Evolutionary conservation across 2,888 invertebrate species (phyloP).

Genomic region (Apotomis betuletana): DNA sequence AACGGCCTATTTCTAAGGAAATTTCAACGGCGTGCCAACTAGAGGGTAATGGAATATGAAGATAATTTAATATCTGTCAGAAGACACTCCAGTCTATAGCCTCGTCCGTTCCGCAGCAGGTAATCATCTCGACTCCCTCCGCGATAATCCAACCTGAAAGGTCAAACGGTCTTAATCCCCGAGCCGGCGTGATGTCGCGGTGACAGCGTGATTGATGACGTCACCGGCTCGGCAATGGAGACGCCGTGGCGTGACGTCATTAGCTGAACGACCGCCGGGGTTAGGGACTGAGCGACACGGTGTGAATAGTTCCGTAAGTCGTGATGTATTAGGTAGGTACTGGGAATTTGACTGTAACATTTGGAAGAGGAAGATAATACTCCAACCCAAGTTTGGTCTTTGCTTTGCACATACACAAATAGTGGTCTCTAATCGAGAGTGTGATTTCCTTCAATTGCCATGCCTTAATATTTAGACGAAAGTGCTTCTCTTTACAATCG

Average conservation of each 20-base stretch:
- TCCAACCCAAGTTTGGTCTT: too few relatives aligned
- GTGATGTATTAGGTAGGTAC: background rate
- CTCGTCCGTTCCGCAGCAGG: constrained; percentile 7
- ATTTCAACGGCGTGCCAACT: background rate
- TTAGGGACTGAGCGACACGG: background rate
- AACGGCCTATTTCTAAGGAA: too few relatives aligned
- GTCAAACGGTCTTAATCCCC: constrained; percentile 39
- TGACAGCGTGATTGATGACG: constrained; percentile 38
- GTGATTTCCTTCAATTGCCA: too few relatives aligned
- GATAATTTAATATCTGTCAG: constrained; percentile 10
- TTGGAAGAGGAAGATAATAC: too few relatives aligned
- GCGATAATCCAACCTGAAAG: constrained; percentile 33
- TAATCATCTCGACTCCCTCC: constrained; percentile 10
- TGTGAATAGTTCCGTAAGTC: constrained; percentile 14
- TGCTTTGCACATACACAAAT: too few relatives aligned
- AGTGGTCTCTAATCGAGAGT: too few relatives aligned
- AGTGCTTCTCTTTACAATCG: too few relatives aligned
- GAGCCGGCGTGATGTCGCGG: constrained; percentile 25
- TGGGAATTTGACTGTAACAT: too few relatives aligned
- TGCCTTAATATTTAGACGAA: too few relatives aligned
- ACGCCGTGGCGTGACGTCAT: constrained; percentile 31
- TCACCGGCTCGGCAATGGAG: constrained; percentile 31
- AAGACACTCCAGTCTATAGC: constrained; percentile 13
- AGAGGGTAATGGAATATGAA: constrained; percentile 5
- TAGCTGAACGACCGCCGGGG: constrained; percentile 7